phyloP scores from a whole-genome alignment of 2,113 vertebrate species.

The Elaphurus davidianus region DNA sequence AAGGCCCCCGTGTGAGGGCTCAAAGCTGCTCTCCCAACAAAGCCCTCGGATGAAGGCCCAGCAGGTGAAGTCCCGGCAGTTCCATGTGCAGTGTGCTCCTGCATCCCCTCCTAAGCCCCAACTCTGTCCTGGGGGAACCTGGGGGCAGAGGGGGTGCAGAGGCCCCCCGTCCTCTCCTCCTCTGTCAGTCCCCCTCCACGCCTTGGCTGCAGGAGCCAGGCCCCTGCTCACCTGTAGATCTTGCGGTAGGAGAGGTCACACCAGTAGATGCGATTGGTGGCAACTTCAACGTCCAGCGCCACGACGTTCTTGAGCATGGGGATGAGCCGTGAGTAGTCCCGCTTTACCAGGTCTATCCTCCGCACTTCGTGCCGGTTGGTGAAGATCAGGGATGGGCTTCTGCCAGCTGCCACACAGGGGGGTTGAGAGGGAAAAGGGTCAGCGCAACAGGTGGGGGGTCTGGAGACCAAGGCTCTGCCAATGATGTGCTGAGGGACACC shows the following conservation, averaged over 20 bases:
- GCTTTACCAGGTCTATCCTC: slow-evolving; percentile 93
- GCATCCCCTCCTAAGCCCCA: neutral
- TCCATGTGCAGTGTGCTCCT: neutral
- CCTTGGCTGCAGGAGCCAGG: neutral
- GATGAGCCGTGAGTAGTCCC: slow-evolving; percentile 92
- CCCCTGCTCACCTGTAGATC: slow-evolving; percentile 91
- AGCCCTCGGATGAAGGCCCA: neutral
- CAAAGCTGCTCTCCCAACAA: neutral
- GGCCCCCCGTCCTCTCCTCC: neutral
- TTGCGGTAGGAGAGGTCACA: slow-evolving; percentile 96
- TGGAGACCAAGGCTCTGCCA: neutral
- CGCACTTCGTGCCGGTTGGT: slow-evolving; percentile 97
- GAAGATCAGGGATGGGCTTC: slow-evolving; percentile 95
- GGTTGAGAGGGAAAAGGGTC: neutral
- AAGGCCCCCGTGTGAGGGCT: neutral
- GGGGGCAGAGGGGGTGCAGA: neutral
- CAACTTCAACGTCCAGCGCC: slow-evolving; percentile 94
- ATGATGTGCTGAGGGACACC: neutral
- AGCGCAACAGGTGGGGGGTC: neutral
- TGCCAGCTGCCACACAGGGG: slow-evolving; percentile 79
- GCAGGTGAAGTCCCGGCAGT: neutral
- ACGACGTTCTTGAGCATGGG: slow-evolving; percentile 96
- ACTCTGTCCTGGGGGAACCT: neutral
- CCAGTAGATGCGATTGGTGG: slow-evolving; percentile 97
- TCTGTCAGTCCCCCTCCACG: neutral